Evolutionary conservation across 2,797 vertebrate genomes (phyloP).

Genomic region (Leucoraja ocellata): DNA sequence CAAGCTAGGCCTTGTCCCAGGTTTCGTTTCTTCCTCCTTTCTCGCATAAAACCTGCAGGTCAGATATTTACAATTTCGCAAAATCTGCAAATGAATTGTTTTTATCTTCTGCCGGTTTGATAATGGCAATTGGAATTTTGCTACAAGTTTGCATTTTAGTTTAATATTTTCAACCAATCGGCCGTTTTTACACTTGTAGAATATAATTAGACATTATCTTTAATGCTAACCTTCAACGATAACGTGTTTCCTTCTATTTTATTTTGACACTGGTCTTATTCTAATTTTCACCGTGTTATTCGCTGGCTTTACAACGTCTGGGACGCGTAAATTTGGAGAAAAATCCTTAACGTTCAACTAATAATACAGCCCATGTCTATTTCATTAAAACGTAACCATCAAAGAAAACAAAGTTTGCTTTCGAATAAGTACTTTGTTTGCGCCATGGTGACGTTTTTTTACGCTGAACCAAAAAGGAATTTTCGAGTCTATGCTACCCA

Average conservation of each 20-base stretch:
- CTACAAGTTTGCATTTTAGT: background rate
- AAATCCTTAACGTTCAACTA: background rate
- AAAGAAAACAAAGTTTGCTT: background rate
- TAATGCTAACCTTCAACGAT: background rate
- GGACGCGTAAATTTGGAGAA: background rate
- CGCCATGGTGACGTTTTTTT: background rate
- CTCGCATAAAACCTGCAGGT: background rate
- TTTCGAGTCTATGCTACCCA: background rate
- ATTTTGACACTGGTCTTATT: background rate
- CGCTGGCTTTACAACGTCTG: background rate
- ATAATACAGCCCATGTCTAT: background rate
- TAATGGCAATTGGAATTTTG: background rate
- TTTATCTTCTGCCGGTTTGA: no score
- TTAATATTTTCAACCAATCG: background rate
- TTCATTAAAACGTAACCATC: background rate
- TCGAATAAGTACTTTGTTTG: background rate
- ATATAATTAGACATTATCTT: background rate
- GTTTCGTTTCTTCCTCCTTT: background rate
- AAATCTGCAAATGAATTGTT: no score
- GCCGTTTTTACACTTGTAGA: background rate
- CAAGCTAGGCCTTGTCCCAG: conserved; percentile 1
- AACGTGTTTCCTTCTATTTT: background rate
- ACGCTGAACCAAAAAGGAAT: background rate
- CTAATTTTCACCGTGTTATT: background rate
- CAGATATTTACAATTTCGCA: conserved; percentile 23